Percentiles rank a stretch among this genome's conserved stretches.
Conservation (phyloP, 2,113 vertebrate species). For the Callithrix jacchus region DNA sequence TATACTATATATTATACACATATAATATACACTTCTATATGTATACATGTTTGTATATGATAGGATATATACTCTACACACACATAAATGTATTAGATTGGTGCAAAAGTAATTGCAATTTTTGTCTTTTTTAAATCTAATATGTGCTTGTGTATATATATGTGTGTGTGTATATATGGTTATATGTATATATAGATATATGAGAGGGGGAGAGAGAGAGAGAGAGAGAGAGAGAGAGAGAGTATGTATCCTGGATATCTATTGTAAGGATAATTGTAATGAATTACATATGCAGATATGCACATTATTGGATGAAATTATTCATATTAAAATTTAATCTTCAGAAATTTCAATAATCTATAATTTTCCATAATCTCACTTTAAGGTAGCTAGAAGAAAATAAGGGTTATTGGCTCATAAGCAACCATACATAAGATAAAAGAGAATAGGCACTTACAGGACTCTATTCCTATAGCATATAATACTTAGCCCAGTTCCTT, state of each 20-base stretch:
- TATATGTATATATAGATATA: too few species aligned
- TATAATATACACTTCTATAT: too few species aligned
- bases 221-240: too few species aligned
- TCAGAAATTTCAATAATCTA: background rate
- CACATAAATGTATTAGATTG: too few species aligned
- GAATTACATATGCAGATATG: background rate
- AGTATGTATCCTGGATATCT: too few species aligned
- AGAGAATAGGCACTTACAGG: background rate
- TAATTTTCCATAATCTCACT: background rate
- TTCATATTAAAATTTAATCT: slow-evolving; percentile 1
- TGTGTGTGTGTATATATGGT: accelerated
- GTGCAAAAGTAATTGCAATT: too few species aligned
- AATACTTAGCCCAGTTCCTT: background rate
- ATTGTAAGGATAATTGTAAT: background rate
- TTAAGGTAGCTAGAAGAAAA: background rate
- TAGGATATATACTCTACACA: too few species aligned
- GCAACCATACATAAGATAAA: background rate
- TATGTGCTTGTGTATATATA: accelerated
- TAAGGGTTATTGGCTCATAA: background rate
- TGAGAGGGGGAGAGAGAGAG: too few species aligned
- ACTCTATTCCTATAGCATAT: background rate
- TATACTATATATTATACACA: too few species aligned
- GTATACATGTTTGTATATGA: too few species aligned
- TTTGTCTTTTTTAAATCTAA: too few species aligned
- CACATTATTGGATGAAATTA: background rate